Percentiles rank a stretch among this genome's conserved stretches.
phyloP scores from a whole-genome alignment of 2,797 vertebrate species.

The Tiaroga cobitis region DNA sequence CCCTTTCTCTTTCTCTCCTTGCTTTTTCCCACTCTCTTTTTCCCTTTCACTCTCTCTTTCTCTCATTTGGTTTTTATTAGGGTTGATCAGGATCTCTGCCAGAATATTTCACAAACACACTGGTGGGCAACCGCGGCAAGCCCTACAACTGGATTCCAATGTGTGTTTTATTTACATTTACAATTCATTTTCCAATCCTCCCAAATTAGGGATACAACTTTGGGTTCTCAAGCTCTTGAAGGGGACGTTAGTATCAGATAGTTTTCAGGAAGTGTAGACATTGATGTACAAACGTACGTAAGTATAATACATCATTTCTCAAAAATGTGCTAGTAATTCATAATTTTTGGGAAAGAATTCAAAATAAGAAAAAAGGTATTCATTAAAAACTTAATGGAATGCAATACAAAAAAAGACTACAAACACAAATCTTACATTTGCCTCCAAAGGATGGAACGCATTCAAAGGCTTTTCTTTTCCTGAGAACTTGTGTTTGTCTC shows the following conservation, averaged over 20 bases:
- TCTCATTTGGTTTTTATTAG: constrained; percentile 62
- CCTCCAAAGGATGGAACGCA: neutral
- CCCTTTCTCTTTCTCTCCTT: constrained; percentile 43
- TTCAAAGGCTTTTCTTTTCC: neutral
- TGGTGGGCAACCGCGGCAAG: constrained; percentile 50
- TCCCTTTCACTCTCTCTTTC: constrained; percentile 37
- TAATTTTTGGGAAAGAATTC: constrained; percentile 34
- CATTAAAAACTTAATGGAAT: neutral
- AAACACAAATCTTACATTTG: neutral
- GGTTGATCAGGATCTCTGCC: constrained; percentile 61
- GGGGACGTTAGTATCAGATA: neutral
- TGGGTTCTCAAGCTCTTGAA: constrained; percentile 28
- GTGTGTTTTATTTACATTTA: constrained; percentile 65
- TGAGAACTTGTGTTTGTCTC: neutral
- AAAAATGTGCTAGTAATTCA: neutral
- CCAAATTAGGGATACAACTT: constrained; percentile 47
- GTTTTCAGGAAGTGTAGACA: constrained; percentile 8
- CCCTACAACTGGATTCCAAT: constrained; percentile 60
- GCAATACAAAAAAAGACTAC: neutral
- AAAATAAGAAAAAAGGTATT: constrained; percentile 54
- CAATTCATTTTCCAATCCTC: constrained; percentile 58
- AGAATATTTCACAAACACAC: constrained; percentile 61
- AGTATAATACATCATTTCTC: neutral
- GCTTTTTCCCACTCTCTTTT: constrained; percentile 9
- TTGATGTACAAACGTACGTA: neutral